phyloP scores from a whole-genome alignment of 1,140 invertebrate species.

The Camponotus floridanus region DNA sequence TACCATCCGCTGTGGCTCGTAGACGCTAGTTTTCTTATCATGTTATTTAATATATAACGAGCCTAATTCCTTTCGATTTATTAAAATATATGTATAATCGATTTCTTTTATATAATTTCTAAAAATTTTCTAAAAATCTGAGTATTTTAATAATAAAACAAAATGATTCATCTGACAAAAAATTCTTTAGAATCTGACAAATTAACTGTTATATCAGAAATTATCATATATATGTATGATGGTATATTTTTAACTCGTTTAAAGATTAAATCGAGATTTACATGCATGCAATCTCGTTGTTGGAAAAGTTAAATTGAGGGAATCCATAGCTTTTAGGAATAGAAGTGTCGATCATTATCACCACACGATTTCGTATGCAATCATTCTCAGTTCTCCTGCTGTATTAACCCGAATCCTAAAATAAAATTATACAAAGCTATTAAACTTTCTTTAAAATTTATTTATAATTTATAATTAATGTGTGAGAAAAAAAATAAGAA shows the following conservation, averaged over 20 bases:
- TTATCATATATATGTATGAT: neutral
- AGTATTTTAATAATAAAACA: neutral
- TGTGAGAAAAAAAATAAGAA: neutral
- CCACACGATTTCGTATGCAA: slow-evolving; percentile 38
- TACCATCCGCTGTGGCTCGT: too few species aligned
- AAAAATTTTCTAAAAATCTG: neutral
- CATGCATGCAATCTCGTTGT: slow-evolving; percentile 56
- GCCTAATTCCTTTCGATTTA: too few species aligned
- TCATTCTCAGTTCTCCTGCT: slow-evolving; percentile 9
- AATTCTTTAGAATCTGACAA: neutral
- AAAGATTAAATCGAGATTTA: neutral
- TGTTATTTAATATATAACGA: too few species aligned
- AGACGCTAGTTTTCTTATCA: too few species aligned
- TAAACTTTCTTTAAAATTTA: neutral
- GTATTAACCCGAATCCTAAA: neutral
- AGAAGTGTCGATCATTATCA: slow-evolving; percentile 59
- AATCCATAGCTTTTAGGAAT: neutral
- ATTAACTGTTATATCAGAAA: neutral
- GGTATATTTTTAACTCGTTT: slow-evolving; percentile 12
- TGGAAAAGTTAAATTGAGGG: slow-evolving; percentile 55
- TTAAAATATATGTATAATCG: neutral
- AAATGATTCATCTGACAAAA: neutral
- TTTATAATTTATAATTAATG: neutral
- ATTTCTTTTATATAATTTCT: neutral
- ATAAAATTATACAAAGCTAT: neutral